These are phyloP conservation scores for Diarsia dahlii DNA, from an alignment of 2,888 invertebrate genomes.

Conservation along the genomic window DNA sequence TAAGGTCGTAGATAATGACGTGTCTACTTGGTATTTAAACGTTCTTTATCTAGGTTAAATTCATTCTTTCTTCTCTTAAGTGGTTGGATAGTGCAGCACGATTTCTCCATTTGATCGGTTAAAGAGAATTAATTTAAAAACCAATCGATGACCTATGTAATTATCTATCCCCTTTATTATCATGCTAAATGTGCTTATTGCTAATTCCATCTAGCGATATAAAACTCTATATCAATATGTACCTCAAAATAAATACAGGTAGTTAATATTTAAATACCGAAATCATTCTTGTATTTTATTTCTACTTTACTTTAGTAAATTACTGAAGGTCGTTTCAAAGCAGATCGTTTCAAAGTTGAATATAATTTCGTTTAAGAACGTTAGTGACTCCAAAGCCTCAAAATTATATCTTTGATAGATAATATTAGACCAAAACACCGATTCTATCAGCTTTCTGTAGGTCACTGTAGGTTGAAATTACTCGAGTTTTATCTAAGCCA, in stretches of 20 bases:
- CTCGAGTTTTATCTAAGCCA: slow-evolving; percentile 26
- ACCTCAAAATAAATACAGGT: background rate
- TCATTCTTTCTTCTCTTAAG: slow-evolving; percentile 1
- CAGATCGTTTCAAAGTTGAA: background rate
- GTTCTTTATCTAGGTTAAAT: slow-evolving; percentile 29
- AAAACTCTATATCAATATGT: background rate
- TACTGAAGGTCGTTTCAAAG: background rate
- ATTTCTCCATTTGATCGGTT: slow-evolving; percentile 16
- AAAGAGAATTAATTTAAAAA: background rate
- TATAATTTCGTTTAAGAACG: background rate
- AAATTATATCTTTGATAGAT: background rate
- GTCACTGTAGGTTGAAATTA: background rate
- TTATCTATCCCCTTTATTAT: background rate
- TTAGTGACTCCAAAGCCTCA: background rate
- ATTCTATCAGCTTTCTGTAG: background rate
- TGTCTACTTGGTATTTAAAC: slow-evolving; percentile 21
- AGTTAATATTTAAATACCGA: background rate
- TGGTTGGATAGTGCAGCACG: background rate
- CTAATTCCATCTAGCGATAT: background rate
- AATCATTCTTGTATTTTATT: background rate
- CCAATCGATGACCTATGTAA: background rate
- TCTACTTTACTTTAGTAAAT: background rate
- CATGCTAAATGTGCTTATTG: slow-evolving; percentile 16
- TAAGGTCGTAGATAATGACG: slow-evolving; percentile 49
- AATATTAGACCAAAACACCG: background rate